phyloP scores from a whole-genome alignment of 2,797 vertebrate species.

The Pangasius macronema region DNA sequence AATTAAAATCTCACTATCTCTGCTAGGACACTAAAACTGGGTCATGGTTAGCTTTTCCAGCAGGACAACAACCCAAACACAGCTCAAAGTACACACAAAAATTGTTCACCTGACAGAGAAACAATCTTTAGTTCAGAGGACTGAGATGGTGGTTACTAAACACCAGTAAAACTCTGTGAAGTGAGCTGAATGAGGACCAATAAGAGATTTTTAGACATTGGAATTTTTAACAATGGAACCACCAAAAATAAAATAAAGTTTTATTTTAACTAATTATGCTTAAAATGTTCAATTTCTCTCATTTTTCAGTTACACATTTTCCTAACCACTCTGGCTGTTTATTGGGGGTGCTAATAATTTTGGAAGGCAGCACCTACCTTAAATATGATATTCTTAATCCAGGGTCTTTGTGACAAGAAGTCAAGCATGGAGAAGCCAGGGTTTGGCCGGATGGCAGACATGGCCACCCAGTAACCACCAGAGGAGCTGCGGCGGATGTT shows the following conservation, averaged over 20 bases:
- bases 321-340: background rate
- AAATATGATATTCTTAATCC: constrained; percentile 92
- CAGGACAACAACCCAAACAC: background rate
- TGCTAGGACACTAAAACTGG: background rate
- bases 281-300: background rate
- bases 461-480: constrained; percentile 95
- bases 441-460: constrained; percentile 83
- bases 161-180: background rate
- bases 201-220: background rate
- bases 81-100: background rate
- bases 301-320: background rate
- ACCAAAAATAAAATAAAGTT: background rate
- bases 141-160: background rate
- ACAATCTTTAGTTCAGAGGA: background rate
- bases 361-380: constrained; percentile 78
- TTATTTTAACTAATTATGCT: background rate
- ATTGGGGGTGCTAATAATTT: background rate
- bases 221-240: background rate
- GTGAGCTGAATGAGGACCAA: background rate
- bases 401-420: constrained; percentile 91
- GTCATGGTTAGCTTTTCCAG: background rate
- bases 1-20: background rate
- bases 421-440: constrained; percentile 95
- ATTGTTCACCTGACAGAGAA: background rate
- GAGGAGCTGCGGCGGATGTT: constrained; percentile 90